Conservation (phyloP, 2,888 invertebrate genomes). For the Dasysyrphus albostriatus region DNA sequence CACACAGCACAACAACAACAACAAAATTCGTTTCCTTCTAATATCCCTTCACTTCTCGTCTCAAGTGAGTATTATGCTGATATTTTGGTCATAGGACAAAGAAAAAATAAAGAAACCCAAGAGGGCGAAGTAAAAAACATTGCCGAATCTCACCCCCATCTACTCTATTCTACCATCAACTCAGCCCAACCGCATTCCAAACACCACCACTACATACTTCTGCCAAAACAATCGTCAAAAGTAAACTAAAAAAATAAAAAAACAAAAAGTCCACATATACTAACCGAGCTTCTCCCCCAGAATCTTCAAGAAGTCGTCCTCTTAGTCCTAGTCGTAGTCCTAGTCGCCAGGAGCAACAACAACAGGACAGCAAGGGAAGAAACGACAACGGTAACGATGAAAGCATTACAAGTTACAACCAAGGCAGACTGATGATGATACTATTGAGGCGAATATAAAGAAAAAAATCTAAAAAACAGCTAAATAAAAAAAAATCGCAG, state of each 20-base stretch:
- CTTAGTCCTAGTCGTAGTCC: slow-evolving; percentile 29
- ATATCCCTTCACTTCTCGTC: slow-evolving; percentile 16
- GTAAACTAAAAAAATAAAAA: slow-evolving; percentile 68
- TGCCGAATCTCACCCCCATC: slow-evolving; percentile 45
- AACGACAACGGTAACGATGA: slow-evolving; percentile 64
- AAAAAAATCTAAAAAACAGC: slow-evolving; percentile 43
- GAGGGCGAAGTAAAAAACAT: slow-evolving; percentile 50
- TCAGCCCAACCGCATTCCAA: slow-evolving; percentile 19
- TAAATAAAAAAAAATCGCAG: slow-evolving; percentile 46
- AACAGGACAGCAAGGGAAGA: slow-evolving; percentile 34
- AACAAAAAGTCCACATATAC: slow-evolving; percentile 44
- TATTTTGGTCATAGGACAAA: slow-evolving; percentile 69
- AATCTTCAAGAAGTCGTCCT: slow-evolving; percentile 39
- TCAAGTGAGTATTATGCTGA: slow-evolving; percentile 73
- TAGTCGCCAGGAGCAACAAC: slow-evolving; percentile 36
- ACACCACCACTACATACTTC: slow-evolving; percentile 58
- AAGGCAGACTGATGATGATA: slow-evolving; percentile 72
- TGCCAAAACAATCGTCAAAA: slow-evolving; percentile 69
- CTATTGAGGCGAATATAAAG: slow-evolving; percentile 56
- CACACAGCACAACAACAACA: slow-evolving; percentile 28
- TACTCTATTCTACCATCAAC: background rate
- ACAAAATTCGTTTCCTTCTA: slow-evolving; percentile 31
- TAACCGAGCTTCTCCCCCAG: slow-evolving; percentile 27
- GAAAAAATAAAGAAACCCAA: slow-evolving; percentile 15
- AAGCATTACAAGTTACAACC: slow-evolving; percentile 70